Percentiles rank a stretch among this genome's conserved stretches.
phyloP scores from a whole-genome alignment of 2,113 vertebrate genomes.

The Carettochelys insculpta region DNA sequence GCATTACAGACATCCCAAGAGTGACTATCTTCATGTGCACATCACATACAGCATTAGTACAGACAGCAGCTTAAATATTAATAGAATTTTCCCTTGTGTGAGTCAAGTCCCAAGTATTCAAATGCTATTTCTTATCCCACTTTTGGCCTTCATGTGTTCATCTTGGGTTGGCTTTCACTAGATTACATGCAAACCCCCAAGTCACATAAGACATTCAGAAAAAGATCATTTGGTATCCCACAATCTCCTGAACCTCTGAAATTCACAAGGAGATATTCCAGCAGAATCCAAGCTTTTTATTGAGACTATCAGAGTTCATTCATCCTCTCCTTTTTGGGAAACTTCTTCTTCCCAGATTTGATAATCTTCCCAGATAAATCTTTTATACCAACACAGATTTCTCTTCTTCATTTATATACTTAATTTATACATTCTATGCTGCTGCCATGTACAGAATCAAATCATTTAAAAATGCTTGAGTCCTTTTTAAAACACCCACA shows the following conservation, averaged over 20 bases:
- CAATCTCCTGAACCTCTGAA: fast-evolving
- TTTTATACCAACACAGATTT: background rate
- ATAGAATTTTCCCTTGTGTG: background rate
- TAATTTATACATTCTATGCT: background rate
- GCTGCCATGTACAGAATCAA: background rate
- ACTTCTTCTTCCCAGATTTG: background rate
- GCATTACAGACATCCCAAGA: background rate
- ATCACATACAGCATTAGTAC: background rate
- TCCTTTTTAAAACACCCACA: constrained; percentile 37
- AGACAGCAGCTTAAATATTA: background rate
- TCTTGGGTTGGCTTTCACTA: background rate
- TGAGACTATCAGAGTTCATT: background rate
- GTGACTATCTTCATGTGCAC: background rate
- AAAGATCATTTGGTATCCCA: background rate
- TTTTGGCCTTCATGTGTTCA: background rate
- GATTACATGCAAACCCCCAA: background rate
- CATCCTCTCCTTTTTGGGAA: background rate
- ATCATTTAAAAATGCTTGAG: constrained; percentile 25
- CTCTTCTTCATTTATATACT: background rate
- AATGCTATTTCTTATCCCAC: background rate
- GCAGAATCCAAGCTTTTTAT: background rate
- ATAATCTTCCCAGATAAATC: background rate
- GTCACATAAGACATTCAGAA: background rate
- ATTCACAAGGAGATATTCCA: background rate
- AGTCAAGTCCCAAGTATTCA: fast-evolving